phyloP scores from a whole-genome alignment of 2,113 vertebrate species.

The Hippopotamus amphibius region DNA sequence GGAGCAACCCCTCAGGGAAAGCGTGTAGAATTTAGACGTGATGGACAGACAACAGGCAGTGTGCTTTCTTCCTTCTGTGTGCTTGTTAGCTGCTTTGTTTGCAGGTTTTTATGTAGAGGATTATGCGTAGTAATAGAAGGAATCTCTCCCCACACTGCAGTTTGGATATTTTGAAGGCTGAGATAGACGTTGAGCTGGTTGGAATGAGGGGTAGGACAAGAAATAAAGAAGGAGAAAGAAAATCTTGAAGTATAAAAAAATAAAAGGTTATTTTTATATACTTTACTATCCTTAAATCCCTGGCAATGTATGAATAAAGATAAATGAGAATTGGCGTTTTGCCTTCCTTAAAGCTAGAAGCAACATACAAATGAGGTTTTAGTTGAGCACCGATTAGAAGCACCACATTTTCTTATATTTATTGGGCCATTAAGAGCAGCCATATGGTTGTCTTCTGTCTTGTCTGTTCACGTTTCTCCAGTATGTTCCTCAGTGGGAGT shows the following conservation, averaged over 20 bases:
- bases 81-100: neutral
- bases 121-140: no score
- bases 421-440: slow-evolving; percentile 66
- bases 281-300: neutral
- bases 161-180: neutral
- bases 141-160: neutral
- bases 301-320: neutral
- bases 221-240: no score
- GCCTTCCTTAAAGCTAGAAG: neutral
- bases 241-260: neutral
- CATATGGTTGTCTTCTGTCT: slow-evolving; percentile 46
- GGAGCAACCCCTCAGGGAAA: fast-evolving
- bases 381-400: neutral
- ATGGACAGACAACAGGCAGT: neutral
- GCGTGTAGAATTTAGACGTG: neutral
- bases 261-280: neutral
- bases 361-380: slow-evolving; percentile 14
- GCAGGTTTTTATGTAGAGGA: fast-evolving
- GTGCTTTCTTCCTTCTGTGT: fast-evolving
- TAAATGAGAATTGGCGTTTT: neutral
- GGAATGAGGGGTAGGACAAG: fast-evolving
- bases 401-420: slow-evolving; percentile 12
- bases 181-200: neutral
- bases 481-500: slow-evolving; percentile 43
- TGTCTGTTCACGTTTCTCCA: slow-evolving; percentile 25